phyloP scores from a whole-genome alignment of 2,113 vertebrate species.

The Epinephelus fuscoguttatus region DNA sequence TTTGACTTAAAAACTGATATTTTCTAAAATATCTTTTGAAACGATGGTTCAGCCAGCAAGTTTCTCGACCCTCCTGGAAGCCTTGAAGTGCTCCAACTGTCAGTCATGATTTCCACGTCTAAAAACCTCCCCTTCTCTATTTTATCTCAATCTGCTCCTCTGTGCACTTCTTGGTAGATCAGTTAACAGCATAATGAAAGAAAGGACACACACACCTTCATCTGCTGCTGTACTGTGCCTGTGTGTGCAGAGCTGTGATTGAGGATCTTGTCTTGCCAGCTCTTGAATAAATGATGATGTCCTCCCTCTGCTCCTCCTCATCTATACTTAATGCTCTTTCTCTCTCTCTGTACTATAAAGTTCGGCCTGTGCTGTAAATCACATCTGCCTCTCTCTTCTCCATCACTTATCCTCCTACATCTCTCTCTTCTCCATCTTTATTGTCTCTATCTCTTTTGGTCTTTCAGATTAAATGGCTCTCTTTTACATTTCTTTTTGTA shows the following conservation, averaged over 20 bases:
- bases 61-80: not conserved
- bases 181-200: constrained; percentile 10
- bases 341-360: constrained; percentile 22
- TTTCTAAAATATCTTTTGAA: not conserved
- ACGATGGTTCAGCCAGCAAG: not conserved
- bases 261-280: constrained; percentile 53
- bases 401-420: not conserved
- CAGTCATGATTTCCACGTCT: not conserved
- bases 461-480: not conserved
- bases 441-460: constrained; percentile 4
- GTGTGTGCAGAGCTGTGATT: constrained; percentile 53
- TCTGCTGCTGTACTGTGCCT: constrained; percentile 8
- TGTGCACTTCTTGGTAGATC: constrained; percentile 7
- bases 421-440: not conserved
- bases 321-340: constrained; percentile 72
- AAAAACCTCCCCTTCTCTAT: not conserved
- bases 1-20: not conserved
- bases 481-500: not conserved
- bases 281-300: constrained; percentile 78
- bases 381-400: constrained; percentile 17
- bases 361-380: constrained; percentile 34
- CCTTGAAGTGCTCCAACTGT: not conserved
- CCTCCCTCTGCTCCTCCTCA: constrained; percentile 72
- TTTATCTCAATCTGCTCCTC: not conserved
- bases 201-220: constrained; percentile 13